These are phyloP conservation scores for Ptychoptera contaminata DNA, from an alignment of 2,888 invertebrate genomes.

Conservation along the genomic window DNA sequence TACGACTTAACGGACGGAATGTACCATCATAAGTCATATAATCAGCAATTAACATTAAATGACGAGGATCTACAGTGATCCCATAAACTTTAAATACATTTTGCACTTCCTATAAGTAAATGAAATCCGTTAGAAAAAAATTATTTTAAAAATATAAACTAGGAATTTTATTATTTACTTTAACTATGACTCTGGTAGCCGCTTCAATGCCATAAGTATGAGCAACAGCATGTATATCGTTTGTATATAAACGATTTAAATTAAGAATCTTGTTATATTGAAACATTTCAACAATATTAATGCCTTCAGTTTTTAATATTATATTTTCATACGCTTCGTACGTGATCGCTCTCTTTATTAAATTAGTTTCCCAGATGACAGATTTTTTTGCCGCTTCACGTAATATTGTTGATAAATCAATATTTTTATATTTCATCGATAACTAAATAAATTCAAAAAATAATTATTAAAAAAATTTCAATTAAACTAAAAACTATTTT, in stretches of 20 bases:
- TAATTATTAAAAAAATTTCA: background rate
- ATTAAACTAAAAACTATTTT: background rate
- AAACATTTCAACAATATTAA: constrained; percentile 79
- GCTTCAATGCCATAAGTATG: constrained; percentile 93
- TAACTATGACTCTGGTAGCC: constrained; percentile 75
- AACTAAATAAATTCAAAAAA: constrained; percentile 29
- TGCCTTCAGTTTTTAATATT: constrained; percentile 84
- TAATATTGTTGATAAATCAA: constrained; percentile 63
- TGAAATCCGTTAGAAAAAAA: background rate
- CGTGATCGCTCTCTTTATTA: constrained; percentile 73
- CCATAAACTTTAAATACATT: constrained; percentile 96
- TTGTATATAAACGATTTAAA: constrained; percentile 72
- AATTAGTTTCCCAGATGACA: constrained; percentile 62
- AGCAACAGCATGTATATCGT: constrained; percentile 86
- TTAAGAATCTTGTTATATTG: constrained; percentile 63
- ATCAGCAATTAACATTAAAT: constrained; percentile 84
- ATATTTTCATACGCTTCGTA: constrained; percentile 47
- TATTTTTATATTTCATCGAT: constrained; percentile 41
- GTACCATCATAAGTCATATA: constrained; percentile 94
- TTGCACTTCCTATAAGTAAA: constrained; percentile 55
- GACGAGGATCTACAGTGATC: constrained; percentile 86
- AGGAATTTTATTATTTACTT: constrained; percentile 33
- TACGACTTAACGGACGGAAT: constrained; percentile 79
- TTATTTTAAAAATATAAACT: too few species aligned
- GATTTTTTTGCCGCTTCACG: constrained; percentile 51